phyloP scores from a whole-genome alignment of 2,888 invertebrate species.

The Pegoplata infirma region DNA sequence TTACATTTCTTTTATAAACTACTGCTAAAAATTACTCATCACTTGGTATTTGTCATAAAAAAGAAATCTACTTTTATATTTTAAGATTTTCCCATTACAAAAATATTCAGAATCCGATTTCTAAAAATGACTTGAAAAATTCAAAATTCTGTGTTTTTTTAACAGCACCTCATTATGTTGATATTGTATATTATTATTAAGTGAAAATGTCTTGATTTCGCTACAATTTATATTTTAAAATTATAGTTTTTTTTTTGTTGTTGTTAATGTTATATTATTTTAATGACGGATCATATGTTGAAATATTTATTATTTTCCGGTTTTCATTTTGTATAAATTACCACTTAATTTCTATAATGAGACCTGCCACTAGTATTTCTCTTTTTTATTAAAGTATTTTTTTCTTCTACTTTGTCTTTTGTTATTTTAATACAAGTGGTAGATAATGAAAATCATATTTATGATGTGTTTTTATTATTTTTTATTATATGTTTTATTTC shows the following conservation, averaged over 20 bases:
- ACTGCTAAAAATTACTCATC: too few species aligned
- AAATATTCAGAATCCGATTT: neutral
- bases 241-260: constrained; percentile 25
- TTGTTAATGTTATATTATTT: too few species aligned
- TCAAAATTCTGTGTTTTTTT: neutral
- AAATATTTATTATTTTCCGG: constrained; percentile 61
- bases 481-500: neutral
- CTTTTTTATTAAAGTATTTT: constrained; percentile 16
- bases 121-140: neutral
- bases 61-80: too few species aligned
- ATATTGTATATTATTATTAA: constrained; percentile 20
- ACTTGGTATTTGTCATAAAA: too few species aligned
- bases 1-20: too few species aligned
- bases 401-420: constrained; percentile 2
- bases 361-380: constrained; percentile 44
- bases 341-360: constrained; percentile 58
- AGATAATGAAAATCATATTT: neutral
- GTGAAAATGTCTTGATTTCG: constrained; percentile 57
- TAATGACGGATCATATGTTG: constrained; percentile 50
- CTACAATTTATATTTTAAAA: constrained; percentile 18
- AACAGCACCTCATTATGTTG: neutral
- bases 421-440: neutral
- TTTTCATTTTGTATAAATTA: constrained; percentile 59
- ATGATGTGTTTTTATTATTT: constrained; percentile 3
- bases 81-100: neutral